A percentile compares a stretch with the other conserved stretches of the same genome.
Conservation (phyloP, 2,113 vertebrate species). For the Rhombomys opimus region DNA sequence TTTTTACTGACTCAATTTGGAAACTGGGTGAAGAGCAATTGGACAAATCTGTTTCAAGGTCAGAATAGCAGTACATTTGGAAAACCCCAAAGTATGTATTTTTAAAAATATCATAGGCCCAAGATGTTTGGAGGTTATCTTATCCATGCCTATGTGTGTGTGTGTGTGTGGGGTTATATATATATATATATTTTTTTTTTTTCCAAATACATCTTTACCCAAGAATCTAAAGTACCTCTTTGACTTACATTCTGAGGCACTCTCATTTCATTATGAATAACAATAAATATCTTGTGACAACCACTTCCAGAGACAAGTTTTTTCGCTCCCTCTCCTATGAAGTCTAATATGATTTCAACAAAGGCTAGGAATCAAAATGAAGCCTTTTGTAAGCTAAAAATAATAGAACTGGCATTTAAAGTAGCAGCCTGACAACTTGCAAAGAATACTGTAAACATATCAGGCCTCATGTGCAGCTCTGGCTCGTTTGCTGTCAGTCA, state of each 20-base stretch:
- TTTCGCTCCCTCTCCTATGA: conserved; percentile 1
- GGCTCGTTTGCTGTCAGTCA: conserved; percentile 31
- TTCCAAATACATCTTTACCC: not conserved
- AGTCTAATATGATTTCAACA: conserved; percentile 61
- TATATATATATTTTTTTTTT: not conserved
- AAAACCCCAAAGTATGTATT: conserved; percentile 3
- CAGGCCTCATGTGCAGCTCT: conserved; percentile 54
- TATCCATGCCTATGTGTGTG: not conserved
- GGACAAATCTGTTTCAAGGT: not conserved
- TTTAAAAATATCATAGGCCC: not conserved
- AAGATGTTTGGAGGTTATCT: conserved; percentile 12
- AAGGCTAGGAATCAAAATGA: conserved; percentile 60
- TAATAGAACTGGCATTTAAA: conserved; percentile 67
- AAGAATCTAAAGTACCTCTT: not conserved
- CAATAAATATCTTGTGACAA: conserved; percentile 52
- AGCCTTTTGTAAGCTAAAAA: conserved; percentile 69
- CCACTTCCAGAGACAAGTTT: not conserved
- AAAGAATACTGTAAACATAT: conserved; percentile 65
- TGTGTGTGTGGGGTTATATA: not conserved
- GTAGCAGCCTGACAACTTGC: conserved; percentile 64
- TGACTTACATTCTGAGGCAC: not conserved
- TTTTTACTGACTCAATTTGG: not conserved
- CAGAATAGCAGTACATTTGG: not conserved
- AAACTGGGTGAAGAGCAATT: not conserved
- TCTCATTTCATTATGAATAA: conserved; percentile 47